Percentiles rank a stretch among this genome's conserved stretches.
These are phyloP conservation scores for Serrognathus titanus DNA, from an alignment of 2,888 invertebrate species.

Conservation along the genomic window DNA sequence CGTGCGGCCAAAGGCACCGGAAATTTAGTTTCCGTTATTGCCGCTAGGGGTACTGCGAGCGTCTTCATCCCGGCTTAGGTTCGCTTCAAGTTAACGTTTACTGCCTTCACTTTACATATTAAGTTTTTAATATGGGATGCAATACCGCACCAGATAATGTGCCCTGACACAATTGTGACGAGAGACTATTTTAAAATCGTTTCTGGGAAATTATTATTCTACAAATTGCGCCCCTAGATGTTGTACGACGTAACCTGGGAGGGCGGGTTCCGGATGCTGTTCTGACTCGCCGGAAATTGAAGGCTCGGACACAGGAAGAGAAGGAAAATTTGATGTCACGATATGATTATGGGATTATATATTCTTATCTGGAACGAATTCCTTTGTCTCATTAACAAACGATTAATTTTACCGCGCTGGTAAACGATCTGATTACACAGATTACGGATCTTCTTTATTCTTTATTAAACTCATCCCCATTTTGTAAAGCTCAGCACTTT, in stretches of 20 bases:
- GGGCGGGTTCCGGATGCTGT: conserved; percentile 18
- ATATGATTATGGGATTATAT: conserved; percentile 19
- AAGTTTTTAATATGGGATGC: conserved; percentile 11
- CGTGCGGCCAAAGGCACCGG: conserved; percentile 41
- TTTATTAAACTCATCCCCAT: background rate
- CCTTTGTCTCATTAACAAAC: too few species aligned
- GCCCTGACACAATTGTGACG: background rate
- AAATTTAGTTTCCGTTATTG: conserved; percentile 44
- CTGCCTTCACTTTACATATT: conserved; percentile 6
- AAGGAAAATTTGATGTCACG: conserved; percentile 19
- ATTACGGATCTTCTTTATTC: too few species aligned
- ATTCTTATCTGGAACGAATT: conserved; percentile 3
- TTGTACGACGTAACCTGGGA: background rate
- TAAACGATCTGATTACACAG: too few species aligned
- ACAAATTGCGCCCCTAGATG: background rate
- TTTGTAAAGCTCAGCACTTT: too few species aligned
- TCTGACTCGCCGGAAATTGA: conserved; percentile 23
- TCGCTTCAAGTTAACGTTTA: conserved; percentile 12
- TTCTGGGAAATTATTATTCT: background rate
- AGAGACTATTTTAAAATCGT: background rate
- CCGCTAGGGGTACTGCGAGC: conserved; percentile 28
- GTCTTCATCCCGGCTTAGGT: conserved; percentile 25
- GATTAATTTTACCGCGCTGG: too few species aligned
- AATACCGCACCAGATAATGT: background rate
- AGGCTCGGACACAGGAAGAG: conserved; percentile 20